These are phyloP conservation scores for Strigamia maritima DNA, from an alignment of 2,888 invertebrate species.

Conservation along the genomic window DNA sequence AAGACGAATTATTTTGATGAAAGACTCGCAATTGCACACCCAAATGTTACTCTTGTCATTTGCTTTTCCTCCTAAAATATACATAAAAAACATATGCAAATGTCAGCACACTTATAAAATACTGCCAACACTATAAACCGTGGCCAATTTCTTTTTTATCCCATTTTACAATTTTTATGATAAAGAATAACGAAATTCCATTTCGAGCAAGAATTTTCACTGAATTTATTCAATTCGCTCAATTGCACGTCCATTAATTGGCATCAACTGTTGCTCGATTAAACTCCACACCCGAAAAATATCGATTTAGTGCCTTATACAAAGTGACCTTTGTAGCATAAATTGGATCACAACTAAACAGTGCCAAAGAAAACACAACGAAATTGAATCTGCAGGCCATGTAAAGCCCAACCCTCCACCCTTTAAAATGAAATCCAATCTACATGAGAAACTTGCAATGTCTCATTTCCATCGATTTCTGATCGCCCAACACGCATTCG, in stretches of 20 bases:
- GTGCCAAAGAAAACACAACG: conserved; percentile 30
- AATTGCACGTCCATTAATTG: not conserved
- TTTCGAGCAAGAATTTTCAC: not conserved
- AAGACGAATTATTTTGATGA: conserved; percentile 34
- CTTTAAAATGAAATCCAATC: conserved; percentile 25
- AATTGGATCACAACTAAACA: conserved; percentile 30
- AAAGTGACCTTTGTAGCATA: conserved; percentile 17
- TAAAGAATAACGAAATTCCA: not conserved
- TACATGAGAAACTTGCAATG: conserved; percentile 26
- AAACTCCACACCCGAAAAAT: not conserved
- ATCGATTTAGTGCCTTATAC: not conserved
- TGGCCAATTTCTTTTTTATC: not conserved
- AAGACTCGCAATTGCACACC: conserved; percentile 8
- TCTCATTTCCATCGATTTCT: conserved; percentile 34
- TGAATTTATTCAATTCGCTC: too few relatives aligned
- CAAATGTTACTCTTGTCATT: conserved; percentile 19
- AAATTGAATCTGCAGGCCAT: conserved; percentile 22
- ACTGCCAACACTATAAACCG: not conserved
- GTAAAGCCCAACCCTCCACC: not conserved
- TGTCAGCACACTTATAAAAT: conserved; percentile 9
- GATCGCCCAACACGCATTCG: conserved; percentile 17
- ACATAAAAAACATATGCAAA: conserved; percentile 5
- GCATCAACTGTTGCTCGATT: not conserved
- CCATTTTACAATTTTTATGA: not conserved
- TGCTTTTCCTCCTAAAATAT: conserved; percentile 15